A percentile compares a stretch with the other conserved stretches of the same genome.
Evolutionary conservation across 2,888 invertebrate genomes (phyloP).

Genomic region (Ditylenchus weischeri): DNA sequence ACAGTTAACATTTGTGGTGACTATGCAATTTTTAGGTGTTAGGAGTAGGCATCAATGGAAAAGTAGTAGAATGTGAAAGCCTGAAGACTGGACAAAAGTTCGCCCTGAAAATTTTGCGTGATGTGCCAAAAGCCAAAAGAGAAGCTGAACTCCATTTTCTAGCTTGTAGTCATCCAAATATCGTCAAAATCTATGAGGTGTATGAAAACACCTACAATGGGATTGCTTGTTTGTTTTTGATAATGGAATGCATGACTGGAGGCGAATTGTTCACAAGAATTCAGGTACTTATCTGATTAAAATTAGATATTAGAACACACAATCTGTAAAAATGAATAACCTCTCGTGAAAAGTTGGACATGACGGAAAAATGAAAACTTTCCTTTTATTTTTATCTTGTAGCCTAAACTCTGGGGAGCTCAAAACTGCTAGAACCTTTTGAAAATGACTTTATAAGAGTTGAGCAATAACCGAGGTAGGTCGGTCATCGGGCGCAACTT

Average conservation of each 20-base stretch:
- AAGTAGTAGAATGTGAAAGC: slow-evolving; percentile 89
- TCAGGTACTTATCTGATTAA: slow-evolving; percentile 64
- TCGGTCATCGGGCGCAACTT: too few relatives aligned
- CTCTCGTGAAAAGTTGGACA: too few relatives aligned
- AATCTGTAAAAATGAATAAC: too few relatives aligned
- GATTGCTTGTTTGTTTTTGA: slow-evolving; percentile 84
- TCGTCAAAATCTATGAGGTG: slow-evolving; percentile 87
- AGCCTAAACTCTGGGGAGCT: too few relatives aligned
- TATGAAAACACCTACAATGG: slow-evolving; percentile 93
- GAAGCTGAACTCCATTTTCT: slow-evolving; percentile 87
- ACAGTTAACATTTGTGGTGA: too few relatives aligned
- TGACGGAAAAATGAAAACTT: too few relatives aligned
- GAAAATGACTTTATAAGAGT: too few relatives aligned
- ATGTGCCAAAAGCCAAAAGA: slow-evolving; percentile 88
- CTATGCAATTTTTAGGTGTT: slow-evolving; percentile 61
- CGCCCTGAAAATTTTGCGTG: slow-evolving; percentile 87
- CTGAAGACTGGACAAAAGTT: slow-evolving; percentile 75
- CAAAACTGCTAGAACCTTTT: too few relatives aligned
- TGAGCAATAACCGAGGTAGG: too few relatives aligned
- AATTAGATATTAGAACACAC: too few relatives aligned
- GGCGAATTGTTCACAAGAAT: slow-evolving; percentile 95
- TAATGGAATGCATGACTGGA: slow-evolving; percentile 99
- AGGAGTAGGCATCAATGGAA: slow-evolving; percentile 95
- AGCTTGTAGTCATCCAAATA: slow-evolving; percentile 83
- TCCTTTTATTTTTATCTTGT: too few relatives aligned